phyloP scores from a whole-genome alignment of 1,140 invertebrate genomes.

The Elysia chlorotica region DNA sequence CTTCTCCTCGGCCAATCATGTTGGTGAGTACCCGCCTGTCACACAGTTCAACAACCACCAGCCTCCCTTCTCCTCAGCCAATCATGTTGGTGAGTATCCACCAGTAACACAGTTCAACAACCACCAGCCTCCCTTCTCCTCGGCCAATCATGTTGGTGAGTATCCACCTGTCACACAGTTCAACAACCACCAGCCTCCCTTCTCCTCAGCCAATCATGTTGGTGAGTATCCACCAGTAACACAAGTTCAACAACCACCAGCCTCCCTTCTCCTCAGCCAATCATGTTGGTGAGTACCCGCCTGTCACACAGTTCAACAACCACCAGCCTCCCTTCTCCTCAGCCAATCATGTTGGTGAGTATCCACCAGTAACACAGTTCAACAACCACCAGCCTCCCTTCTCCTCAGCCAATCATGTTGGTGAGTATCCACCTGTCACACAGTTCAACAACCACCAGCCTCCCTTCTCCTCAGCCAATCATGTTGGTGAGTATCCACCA shows the following conservation, averaged over 20 bases:
- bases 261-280: no score
- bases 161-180: conserved; percentile 3
- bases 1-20: not conserved
- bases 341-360: not conserved
- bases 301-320: not conserved
- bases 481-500: not conserved
- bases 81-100: not conserved
- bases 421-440: conserved; percentile 8
- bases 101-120: not conserved
- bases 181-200: conserved; percentile 16
- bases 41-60: no score
- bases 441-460: no score
- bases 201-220: not conserved
- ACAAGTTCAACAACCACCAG: no score
- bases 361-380: conserved; percentile 2
- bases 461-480: no score
- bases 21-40: conserved; percentile 9
- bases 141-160: not conserved
- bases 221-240: conserved; percentile 7
- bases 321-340: not conserved
- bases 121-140: not conserved
- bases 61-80: no score
- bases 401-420: not conserved
- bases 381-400: conserved; percentile 17
- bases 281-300: not conserved